Conservation (phyloP, 2,113 vertebrate species). For the Poecile atricapillus region DNA sequence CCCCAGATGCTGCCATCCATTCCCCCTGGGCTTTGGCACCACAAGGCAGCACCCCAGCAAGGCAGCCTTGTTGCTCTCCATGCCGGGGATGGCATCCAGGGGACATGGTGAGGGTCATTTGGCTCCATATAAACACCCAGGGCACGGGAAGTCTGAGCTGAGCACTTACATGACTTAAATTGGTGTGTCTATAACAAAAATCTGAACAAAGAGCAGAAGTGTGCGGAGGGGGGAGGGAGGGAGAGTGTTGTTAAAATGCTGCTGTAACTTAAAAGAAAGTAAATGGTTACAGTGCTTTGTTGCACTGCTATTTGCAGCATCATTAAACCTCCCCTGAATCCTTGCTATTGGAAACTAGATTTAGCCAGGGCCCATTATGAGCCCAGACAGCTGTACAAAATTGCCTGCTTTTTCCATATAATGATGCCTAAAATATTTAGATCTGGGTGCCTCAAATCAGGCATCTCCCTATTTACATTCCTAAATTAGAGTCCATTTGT, state of each 20-base stretch:
- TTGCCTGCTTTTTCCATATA: not conserved
- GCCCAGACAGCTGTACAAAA: not conserved
- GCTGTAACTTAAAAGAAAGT: conserved; percentile 2
- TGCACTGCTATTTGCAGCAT: not conserved
- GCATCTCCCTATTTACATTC: not conserved
- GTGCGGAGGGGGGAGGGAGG: accelerated
- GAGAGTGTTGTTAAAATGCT: not conserved
- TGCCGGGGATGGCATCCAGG: not conserved
- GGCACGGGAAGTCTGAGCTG: not conserved
- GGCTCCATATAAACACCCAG: not conserved
- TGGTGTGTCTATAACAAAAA: not conserved
- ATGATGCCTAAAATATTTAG: not conserved
- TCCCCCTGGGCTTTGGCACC: not conserved
- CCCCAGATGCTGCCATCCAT: accelerated
- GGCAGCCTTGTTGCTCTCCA: not conserved
- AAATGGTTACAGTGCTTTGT: not conserved
- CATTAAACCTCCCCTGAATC: conserved; percentile 22
- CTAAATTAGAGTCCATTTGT: not conserved
- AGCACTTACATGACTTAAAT: not conserved
- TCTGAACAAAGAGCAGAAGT: not conserved
- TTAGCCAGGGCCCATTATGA: conserved; percentile 1
- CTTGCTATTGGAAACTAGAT: not conserved
- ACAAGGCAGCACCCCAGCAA: accelerated
- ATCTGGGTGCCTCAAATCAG: not conserved
- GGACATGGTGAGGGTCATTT: not conserved